Evolutionary conservation across 2,888 invertebrate species (phyloP), one percentile per base, ranked within the genome.

Genomic region (Apodemia zela): DNA sequence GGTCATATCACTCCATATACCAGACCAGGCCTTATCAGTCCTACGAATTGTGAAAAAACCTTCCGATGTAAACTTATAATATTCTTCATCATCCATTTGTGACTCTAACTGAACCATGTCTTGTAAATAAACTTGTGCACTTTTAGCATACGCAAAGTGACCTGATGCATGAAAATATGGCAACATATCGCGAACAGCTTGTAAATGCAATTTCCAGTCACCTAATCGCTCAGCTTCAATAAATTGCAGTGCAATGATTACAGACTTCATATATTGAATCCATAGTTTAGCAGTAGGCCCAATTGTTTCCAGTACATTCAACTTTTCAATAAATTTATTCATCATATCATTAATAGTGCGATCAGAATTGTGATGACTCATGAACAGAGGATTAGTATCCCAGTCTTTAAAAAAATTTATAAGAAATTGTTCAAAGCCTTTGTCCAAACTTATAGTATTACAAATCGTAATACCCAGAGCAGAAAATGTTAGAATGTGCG

Each of bases 31-130:
- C 11, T 35, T 35, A 10, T 35, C 35, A 35, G 35, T 15, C n/a
- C 45, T 45, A 45, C 45, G 45, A 45, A 45, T 45, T 15, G 45
- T 45, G n/a, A 45, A 45, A 45, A 45, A 45, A 45, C 45, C 45
- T 45, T 45, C 45, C 45, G 13, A 15, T 45, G 45, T 45, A 45
- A 15, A 45, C n/a, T n/a, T 15, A 15, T 45, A 13, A 45, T 15
- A 45, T 45, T 45, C 45, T 45, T 13, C 45, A 15, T 13, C 15
- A 45, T 45, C n/a, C 45, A 45, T 45, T 15, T 15, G 13, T 45
- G n/a, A 45, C 45, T 45, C 45, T 13, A 45, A 15, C 4, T 45
- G 42, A 42, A 42, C 42, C 42, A 42, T 42, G 42, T 42, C 42
- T 42, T 42, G 42, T 42, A 42, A 42, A 42, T 42, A 42, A 42